Evolutionary conservation across 1,140 invertebrate species (phyloP).

Genomic region (Mya arenaria): DNA sequence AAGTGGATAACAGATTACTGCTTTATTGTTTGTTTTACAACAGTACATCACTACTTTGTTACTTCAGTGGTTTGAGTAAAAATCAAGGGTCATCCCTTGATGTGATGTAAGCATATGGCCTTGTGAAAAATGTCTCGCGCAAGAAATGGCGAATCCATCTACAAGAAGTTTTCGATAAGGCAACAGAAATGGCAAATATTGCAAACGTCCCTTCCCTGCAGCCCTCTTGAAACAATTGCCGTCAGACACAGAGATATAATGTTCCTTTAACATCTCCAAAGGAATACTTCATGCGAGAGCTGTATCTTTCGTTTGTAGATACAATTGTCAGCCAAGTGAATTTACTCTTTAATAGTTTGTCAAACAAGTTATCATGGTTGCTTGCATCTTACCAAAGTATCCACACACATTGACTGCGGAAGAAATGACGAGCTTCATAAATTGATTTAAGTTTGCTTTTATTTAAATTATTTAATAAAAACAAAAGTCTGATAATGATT

Average conservation of each 20-base stretch:
- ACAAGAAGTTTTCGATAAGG: conserved; percentile 35
- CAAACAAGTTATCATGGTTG: too few species aligned
- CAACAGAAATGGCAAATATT: conserved; percentile 36
- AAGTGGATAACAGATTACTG: conserved; percentile 39
- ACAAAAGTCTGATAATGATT: too few species aligned
- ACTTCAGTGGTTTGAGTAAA: conserved; percentile 44
- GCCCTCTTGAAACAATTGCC: conserved; percentile 31
- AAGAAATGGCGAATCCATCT: conserved; percentile 21
- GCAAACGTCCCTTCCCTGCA: conserved; percentile 18
- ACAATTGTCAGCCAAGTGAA: conserved; percentile 17
- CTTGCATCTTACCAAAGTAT: too few species aligned
- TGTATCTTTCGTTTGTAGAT: conserved; percentile 51
- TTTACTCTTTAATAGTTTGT: too few species aligned
- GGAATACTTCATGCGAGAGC: conserved; percentile 47
- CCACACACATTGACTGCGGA: too few species aligned
- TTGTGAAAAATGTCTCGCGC: neutral
- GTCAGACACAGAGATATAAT: conserved; percentile 56
- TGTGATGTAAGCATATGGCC: conserved; percentile 44
- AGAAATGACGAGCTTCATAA: too few species aligned
- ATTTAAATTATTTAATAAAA: too few species aligned
- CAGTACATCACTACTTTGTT: conserved; percentile 55
- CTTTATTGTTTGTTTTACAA: conserved; percentile 55
- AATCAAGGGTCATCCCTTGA: conserved; percentile 50
- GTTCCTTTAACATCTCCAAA: conserved; percentile 29
- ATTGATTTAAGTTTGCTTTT: too few species aligned